A percentile compares a stretch with the other conserved stretches of the same genome.
phyloP scores from a whole-genome alignment of 2,113 vertebrate genomes.

The Australoheros scitulus region DNA sequence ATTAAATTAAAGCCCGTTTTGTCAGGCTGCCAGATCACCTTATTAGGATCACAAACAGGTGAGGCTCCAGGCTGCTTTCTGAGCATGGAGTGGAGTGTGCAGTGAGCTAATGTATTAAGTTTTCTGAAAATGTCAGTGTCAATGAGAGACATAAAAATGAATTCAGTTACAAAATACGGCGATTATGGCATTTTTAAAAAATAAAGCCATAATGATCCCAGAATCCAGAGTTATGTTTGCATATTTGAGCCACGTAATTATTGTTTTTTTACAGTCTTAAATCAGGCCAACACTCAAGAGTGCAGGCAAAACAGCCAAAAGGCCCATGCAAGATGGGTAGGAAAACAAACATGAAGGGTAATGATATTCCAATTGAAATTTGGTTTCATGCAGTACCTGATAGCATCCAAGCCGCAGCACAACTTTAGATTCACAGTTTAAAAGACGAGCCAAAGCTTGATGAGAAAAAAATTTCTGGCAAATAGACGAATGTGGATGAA shows the following conservation, averaged over 20 bases:
- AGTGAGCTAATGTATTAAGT: background rate
- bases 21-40: conserved; percentile 48
- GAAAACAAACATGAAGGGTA: conserved; percentile 17
- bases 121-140: background rate
- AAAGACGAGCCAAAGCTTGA: background rate
- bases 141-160: background rate
- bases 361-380: background rate
- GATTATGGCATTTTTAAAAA: background rate
- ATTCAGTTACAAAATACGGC: background rate
- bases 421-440: background rate
- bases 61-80: conserved; percentile 26
- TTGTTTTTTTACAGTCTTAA: background rate
- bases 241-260: background rate
- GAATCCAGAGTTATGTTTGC: background rate
- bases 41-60: conserved; percentile 56
- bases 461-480: background rate
- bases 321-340: background rate
- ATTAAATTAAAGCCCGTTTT: conserved; percentile 66
- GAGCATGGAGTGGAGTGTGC: background rate
- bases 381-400: conserved; percentile 4
- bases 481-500: background rate
- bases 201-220: background rate
- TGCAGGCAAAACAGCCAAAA: background rate
- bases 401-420: background rate
- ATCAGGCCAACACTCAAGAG: background rate